Evolutionary conservation across 2,113 vertebrate species (phyloP).

Genomic region (Corydoras maculifer): DNA sequence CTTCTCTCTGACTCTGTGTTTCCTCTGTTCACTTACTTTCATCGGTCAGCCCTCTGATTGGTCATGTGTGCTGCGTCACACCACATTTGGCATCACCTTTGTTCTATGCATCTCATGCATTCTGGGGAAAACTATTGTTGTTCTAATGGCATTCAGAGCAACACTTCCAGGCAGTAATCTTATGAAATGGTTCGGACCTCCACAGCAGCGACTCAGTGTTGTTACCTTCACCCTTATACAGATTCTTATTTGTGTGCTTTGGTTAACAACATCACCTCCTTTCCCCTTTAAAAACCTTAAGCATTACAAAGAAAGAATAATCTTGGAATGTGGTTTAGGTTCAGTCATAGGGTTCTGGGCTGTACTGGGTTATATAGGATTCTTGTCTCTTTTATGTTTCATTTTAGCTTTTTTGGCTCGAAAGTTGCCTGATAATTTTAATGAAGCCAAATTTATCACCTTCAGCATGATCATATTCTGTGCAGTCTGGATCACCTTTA

Average conservation of each 20-base stretch:
- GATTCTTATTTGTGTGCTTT: constrained; percentile 51
- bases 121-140: not conserved
- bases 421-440: constrained; percentile 66
- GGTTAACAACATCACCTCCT: constrained; percentile 51
- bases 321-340: not conserved
- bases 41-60: not conserved
- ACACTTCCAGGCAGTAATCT: not conserved
- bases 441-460: constrained; percentile 69
- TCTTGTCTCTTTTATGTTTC: constrained; percentile 51
- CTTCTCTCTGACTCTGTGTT: constrained; percentile 33
- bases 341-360: constrained; percentile 57
- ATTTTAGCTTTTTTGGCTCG: constrained; percentile 49
- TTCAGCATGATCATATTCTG: constrained; percentile 72
- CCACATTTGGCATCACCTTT: not conserved
- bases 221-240: constrained; percentile 40
- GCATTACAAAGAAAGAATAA: constrained; percentile 48
- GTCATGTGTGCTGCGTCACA: not conserved
- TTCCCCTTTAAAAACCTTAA: constrained; percentile 46
- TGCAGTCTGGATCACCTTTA: constrained; percentile 67
- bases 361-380: constrained; percentile 57
- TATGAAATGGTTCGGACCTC: not conserved
- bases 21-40: constrained; percentile 23
- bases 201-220: constrained; percentile 2
- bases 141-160: constrained; percentile 8
- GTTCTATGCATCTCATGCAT: not conserved